phyloP scores from a whole-genome alignment of 2,888 invertebrate genomes.

The Drosophila melanosoma region DNA sequence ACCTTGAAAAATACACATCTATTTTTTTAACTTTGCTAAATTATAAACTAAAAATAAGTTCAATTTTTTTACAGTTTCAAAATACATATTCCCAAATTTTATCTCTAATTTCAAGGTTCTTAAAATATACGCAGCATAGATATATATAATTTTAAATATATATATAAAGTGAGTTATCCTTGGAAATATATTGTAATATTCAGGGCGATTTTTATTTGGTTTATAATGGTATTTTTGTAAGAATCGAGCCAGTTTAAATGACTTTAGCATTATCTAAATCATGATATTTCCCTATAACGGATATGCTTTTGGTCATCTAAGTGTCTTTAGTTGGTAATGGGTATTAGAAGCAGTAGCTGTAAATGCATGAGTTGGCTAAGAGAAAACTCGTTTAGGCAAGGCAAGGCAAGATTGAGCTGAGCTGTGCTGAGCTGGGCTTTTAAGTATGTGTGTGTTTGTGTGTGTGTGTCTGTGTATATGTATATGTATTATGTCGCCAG shows the following conservation, averaged over 20 bases:
- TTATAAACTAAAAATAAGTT: not conserved
- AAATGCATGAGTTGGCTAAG: conserved; percentile 20
- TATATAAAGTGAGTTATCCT: not conserved
- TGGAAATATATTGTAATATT: not conserved
- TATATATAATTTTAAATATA: too few species aligned
- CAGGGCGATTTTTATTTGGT: not conserved
- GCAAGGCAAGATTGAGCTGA: not conserved
- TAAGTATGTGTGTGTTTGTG: too few species aligned
- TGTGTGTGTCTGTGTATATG: too few species aligned
- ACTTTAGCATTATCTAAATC: not conserved
- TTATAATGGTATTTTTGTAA: not conserved
- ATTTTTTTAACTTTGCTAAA: not conserved
- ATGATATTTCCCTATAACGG: not conserved
- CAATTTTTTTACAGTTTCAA: not conserved
- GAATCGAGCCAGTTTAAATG: not conserved
- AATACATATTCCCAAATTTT: not conserved
- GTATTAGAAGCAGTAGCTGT: conserved; percentile 13
- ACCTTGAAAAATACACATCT: not conserved
- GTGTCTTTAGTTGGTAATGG: not conserved
- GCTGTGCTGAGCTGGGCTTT: not conserved
- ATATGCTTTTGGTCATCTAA: not conserved
- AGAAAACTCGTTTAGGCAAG: not conserved
- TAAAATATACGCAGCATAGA: not conserved
- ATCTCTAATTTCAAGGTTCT: not conserved
- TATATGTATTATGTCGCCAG: not conserved